These are phyloP conservation scores for Ciconia boyciana DNA, from an alignment of 2,113 vertebrate genomes.

Conservation along the genomic window DNA sequence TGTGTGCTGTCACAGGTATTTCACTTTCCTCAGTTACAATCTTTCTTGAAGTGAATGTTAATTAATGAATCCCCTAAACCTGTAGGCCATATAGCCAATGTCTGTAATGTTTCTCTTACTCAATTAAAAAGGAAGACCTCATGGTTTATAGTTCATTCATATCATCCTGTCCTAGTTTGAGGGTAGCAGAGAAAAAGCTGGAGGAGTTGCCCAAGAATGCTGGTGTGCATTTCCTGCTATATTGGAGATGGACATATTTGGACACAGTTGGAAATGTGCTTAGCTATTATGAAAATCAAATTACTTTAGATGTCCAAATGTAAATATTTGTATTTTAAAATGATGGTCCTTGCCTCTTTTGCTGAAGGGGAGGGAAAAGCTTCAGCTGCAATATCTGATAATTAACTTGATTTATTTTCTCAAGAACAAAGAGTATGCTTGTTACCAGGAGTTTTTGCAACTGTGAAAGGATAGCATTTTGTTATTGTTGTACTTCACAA, in stretches of 20 bases:
- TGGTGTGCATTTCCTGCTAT: background rate
- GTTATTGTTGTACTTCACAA: background rate
- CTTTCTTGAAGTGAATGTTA: background rate
- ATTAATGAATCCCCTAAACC: background rate
- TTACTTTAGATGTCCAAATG: background rate
- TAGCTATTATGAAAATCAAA: background rate
- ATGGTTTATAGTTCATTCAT: background rate
- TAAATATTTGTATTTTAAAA: background rate
- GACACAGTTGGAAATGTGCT: background rate
- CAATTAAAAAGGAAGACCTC: background rate
- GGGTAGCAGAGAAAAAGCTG: background rate
- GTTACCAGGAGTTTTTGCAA: background rate
- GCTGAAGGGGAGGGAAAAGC: background rate
- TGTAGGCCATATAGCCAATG: background rate
- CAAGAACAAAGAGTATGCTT: background rate
- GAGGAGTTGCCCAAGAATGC: background rate
- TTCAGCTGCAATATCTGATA: background rate
- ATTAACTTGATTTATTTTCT: background rate
- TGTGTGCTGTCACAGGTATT: background rate
- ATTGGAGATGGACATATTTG: background rate
- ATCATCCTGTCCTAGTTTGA: background rate
- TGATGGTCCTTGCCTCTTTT: background rate
- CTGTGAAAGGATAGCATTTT: background rate
- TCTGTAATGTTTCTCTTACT: background rate
- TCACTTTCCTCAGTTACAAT: background rate